phyloP scores from a whole-genome alignment of 23 tunicate species.

The Phallusia fumigata region DNA sequence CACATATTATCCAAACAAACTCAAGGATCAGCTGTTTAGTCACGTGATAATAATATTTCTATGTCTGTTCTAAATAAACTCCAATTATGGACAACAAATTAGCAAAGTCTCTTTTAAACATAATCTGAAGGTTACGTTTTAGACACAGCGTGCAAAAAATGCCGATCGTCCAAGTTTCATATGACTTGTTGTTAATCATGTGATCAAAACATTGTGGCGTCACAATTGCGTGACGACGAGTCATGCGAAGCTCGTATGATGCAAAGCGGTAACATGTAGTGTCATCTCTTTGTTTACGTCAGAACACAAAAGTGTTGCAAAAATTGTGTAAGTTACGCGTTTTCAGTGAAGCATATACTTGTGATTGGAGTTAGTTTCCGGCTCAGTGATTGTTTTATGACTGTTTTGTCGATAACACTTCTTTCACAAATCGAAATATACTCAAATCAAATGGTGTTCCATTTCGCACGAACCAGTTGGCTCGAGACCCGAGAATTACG shows the following conservation, averaged over 20 bases:
- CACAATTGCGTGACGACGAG: conserved; percentile 5
- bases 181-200: not conserved
- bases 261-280: not conserved
- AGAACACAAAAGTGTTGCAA: not conserved
- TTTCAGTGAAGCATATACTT: too few relatives aligned
- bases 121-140: too few relatives aligned
- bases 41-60: conserved; percentile 1
- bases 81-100: too few relatives aligned
- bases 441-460: too few relatives aligned
- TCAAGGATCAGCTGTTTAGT: conserved; percentile 3
- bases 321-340: too few relatives aligned
- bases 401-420: too few relatives aligned
- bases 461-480: too few relatives aligned
- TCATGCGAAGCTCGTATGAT: not conserved
- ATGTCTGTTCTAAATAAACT: not conserved
- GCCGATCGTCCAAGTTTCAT: not conserved
- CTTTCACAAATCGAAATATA: too few relatives aligned
- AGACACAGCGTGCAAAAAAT: not conserved
- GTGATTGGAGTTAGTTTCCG: too few relatives aligned
- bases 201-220: conserved; percentile 10
- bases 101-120: too few relatives aligned
- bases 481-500: too few relatives aligned
- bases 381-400: too few relatives aligned
- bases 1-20: not conserved
- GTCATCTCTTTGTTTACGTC: conserved; percentile 12